A percentile compares a stretch with the other conserved stretches of the same genome.
These are phyloP conservation scores for Nymphalis urticae DNA, from an alignment of 2,888 invertebrate species.

Conservation along the genomic window DNA sequence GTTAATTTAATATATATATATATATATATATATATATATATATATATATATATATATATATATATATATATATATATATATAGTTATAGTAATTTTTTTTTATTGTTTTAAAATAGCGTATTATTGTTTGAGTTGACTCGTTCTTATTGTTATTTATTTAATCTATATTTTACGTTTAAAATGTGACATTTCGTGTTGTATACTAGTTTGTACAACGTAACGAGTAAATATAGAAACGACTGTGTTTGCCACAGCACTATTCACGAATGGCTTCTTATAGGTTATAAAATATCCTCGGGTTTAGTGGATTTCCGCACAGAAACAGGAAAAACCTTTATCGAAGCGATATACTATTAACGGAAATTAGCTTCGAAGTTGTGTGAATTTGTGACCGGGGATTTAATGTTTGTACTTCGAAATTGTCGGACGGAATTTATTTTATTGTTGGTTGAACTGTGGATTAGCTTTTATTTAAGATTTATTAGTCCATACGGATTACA, in stretches of 20 bases:
- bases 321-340: constrained; percentile 12
- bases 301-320: not conserved
- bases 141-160: too few species aligned
- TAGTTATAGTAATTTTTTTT: too few species aligned
- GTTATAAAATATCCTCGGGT: not conserved
- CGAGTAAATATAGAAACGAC: not conserved
- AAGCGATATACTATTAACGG: not conserved
- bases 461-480: too few species aligned
- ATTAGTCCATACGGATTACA: not conserved
- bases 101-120: too few species aligned
- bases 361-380: constrained; percentile 1
- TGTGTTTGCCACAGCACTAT: not conserved
- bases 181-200: too few species aligned
- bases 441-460: not conserved
- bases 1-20: too few species aligned
- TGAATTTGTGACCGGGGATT: not conserved
- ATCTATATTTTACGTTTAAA: too few species aligned
- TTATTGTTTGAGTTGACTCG: too few species aligned
- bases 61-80: too few species aligned
- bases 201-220: too few species aligned
- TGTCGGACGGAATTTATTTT: not conserved
- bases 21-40: too few species aligned
- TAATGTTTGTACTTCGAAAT: not conserved
- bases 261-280: not conserved
- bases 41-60: too few species aligned